These are phyloP conservation scores for Eledona agricola DNA, from an alignment of 2,888 invertebrate genomes.

Conservation along the genomic window DNA sequence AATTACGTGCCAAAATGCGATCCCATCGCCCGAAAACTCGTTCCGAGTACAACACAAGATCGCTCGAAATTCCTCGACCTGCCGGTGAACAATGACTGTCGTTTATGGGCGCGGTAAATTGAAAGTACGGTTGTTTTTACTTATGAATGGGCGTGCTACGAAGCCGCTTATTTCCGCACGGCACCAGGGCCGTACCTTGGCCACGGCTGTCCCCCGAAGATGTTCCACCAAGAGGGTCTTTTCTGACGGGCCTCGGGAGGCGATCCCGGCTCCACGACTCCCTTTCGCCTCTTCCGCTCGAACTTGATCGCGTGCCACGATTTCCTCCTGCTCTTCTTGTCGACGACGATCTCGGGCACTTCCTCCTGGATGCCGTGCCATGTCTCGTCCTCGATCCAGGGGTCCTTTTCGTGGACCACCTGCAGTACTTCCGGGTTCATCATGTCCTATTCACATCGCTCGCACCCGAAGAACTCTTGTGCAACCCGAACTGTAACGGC, in stretches of 20 bases:
- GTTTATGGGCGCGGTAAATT: conserved; percentile 19
- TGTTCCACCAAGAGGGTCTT: conserved; percentile 89
- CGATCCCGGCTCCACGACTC: conserved; percentile 54
- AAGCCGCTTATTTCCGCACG: conserved; percentile 9
- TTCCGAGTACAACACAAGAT: too few relatives aligned
- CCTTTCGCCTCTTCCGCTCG: conserved; percentile 61
- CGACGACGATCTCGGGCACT: conserved; percentile 44
- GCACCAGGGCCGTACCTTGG: conserved; percentile 66
- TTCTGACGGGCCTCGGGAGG: conserved; percentile 70
- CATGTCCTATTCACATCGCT: conserved; percentile 41
- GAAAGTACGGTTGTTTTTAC: conserved; percentile 3
- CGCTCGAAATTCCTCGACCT: too few relatives aligned
- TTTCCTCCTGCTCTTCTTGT: conserved; percentile 61
- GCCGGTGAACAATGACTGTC: neutral
- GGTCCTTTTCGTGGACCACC: conserved; percentile 60
- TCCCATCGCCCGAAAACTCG: too few relatives aligned
- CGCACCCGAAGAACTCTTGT: conserved; percentile 12
- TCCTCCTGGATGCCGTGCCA: conserved; percentile 53
- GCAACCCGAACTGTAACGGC: conserved; percentile 28
- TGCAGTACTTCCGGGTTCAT: conserved; percentile 57
- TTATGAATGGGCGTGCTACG: conserved; percentile 16
- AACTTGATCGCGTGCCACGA: conserved; percentile 63
- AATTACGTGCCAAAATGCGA: too few relatives aligned
- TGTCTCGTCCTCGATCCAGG: conserved; percentile 55
- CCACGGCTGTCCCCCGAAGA: conserved; percentile 81